A percentile compares a stretch with the other conserved stretches of the same genome.
These are phyloP conservation scores for Listrodromus nycthemerus DNA, from an alignment of 2,888 invertebrate genomes.

Conservation along the genomic window DNA sequence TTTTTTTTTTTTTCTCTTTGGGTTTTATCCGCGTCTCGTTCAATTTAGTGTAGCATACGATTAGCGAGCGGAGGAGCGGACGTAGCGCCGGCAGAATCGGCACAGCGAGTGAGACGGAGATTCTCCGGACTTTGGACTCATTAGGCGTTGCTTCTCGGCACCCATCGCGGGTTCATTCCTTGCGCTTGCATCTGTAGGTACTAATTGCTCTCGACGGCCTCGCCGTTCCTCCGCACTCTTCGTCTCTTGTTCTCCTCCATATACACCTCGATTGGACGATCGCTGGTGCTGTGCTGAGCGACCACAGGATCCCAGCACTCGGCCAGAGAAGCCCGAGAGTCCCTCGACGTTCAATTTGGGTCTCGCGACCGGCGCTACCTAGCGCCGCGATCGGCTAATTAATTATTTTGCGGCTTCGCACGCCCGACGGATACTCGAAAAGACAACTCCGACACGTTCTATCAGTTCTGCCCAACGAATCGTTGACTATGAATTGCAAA, in stretches of 20 bases:
- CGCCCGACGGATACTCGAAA: slow-evolving; percentile 56
- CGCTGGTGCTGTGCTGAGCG: slow-evolving; percentile 38
- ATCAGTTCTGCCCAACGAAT: slow-evolving; percentile 8
- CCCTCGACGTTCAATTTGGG: slow-evolving; percentile 52
- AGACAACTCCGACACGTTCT: slow-evolving; percentile 31
- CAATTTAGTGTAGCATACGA: slow-evolving; percentile 32
- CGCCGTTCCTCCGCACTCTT: slow-evolving; percentile 34
- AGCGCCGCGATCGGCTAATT: slow-evolving; percentile 77
- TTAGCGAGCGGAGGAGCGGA: slow-evolving; percentile 1
- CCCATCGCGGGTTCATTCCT: slow-evolving; percentile 66
- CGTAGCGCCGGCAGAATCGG: background rate
- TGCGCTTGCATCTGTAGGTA: slow-evolving; percentile 81
- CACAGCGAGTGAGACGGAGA: slow-evolving; percentile 44
- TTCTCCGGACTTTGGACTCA: slow-evolving; percentile 71
- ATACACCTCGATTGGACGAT: slow-evolving; percentile 56
- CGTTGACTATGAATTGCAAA: background rate
- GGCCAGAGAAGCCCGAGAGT: slow-evolving; percentile 10
- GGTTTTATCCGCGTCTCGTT: slow-evolving; percentile 30
- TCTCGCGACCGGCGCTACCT: slow-evolving; percentile 32
- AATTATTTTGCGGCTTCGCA: slow-evolving; percentile 75
- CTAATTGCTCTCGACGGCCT: slow-evolving; percentile 79
- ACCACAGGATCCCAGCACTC: slow-evolving; percentile 37
- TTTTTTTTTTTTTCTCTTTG: slow-evolving; percentile 17
- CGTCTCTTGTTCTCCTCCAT: slow-evolving; percentile 7
- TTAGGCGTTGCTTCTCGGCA: slow-evolving; percentile 77